Evolutionary conservation across 2,113 vertebrate genomes (phyloP), one percentile per base, ranked within the genome.

Genomic region (Otolemur garnettii): DNA sequence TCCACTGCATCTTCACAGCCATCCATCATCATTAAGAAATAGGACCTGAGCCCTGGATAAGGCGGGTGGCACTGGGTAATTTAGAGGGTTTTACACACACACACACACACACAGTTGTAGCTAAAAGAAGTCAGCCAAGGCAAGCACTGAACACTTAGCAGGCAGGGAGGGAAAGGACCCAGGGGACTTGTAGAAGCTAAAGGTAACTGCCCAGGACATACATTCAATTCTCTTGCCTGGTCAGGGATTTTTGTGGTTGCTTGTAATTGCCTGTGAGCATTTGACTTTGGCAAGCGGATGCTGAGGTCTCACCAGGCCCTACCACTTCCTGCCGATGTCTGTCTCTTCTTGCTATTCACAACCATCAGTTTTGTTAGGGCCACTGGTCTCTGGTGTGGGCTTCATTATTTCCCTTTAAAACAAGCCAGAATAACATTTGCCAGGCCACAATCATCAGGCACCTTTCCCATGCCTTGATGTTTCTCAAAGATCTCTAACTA

Each of bases 1-100:
- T 97, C 96, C 1, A 1, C 79, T 87, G 83, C 53, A 75, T 96
- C 96, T 96, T 95, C 94, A 96, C 79, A 96, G 96, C 93, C 97
- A 98, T 98, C 97, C 96, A 96, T 98, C 97, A 97, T 97, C 97
- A 98, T 97, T 98, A 97, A 77, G 96, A 98, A 97, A 96, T 53
- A 96, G 89, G 86, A 91, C 94, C 95, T 86, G 93, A 96, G 89
- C 69, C 82, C 78, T 14, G 74, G 86, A 96, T 80, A 60, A 69
- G 93, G 74, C 1, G 24, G 82, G 91, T 12, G 57, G 45, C 53
- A 57, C 86, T 71, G 92, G 91, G 95, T 95, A 96, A 97, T 96
- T 97, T 96, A 96, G 78, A 96, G 59, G 94, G 57, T 82, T 57
- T 79, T 57, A 60, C 94, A 72, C 59, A 71, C 90, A 75, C 83